phyloP scores from a whole-genome alignment of 2,797 vertebrate species.

The Squalus acanthias region DNA sequence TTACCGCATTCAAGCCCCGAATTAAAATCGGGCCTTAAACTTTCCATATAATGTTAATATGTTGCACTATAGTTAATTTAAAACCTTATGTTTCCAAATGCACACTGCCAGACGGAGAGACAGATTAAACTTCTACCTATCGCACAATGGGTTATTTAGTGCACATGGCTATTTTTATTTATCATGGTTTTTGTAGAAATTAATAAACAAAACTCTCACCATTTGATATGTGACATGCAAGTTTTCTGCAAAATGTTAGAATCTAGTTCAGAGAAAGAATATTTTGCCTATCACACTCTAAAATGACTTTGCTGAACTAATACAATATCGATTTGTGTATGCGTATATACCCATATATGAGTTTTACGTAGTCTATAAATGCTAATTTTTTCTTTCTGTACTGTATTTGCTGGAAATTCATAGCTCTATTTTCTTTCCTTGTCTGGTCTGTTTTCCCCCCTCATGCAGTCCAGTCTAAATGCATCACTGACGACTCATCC shows the following conservation, averaged over 20 bases:
- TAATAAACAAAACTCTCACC: background rate
- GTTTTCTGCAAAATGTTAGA: background rate
- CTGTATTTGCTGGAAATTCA: background rate
- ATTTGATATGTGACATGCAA: background rate
- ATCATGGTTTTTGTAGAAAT: background rate
- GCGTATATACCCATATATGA: background rate
- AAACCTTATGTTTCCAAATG: background rate
- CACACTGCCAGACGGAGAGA: background rate
- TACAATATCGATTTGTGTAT: background rate
- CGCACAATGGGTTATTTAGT: background rate
- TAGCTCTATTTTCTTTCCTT: background rate
- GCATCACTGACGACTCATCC: background rate
- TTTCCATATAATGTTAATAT: no score
- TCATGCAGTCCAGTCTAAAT: background rate
- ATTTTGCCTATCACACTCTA: background rate
- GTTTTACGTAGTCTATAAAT: background rate
- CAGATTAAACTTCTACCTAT: background rate
- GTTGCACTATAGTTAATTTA: no score
- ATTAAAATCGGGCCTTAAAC: no score
- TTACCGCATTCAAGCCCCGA: no score
- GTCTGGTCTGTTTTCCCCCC: background rate
- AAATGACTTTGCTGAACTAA: background rate
- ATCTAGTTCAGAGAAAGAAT: background rate
- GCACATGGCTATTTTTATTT: background rate
- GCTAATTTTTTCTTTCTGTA: background rate